Evolutionary conservation across 2,888 invertebrate species (phyloP), one percentile per base, ranked within the genome.

Genomic region (Magallana nippona): DNA sequence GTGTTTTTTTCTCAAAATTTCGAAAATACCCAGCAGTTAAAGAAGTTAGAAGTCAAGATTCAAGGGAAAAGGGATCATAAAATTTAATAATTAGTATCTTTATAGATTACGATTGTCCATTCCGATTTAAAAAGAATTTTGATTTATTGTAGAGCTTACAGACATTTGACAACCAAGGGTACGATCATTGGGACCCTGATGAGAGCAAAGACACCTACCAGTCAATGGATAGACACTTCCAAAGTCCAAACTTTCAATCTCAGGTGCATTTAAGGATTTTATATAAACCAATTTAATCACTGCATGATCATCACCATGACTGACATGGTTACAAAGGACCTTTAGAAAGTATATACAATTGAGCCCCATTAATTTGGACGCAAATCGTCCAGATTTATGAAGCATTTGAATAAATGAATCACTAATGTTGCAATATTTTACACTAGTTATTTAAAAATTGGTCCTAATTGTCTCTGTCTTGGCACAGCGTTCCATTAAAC

Each of bases 141-240:
- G 22, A 10, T 10, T 63, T 19, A 19, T 63, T 27, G 11, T 27
- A 71, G 71, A 71, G 32, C 27, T 71, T 71, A 71, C 71, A 71
- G 8, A 22, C 71, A 11, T 71, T 71, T 71, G 71, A 71, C 8
- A 71, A 71, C 71, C 27, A 27, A 15, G 71, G 71, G 15, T 71
- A 71, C 22, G 71, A 71, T 2, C 71, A 71, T 10, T 71, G 71
- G 71, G 71, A 71, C 19, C 71, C 71, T 22, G 22, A 22, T 13
- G 71, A 71, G 13, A 71, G 71, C 32, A 71, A 71, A 27, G 71
- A 27, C 0, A 71, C 71, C 22, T 71, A 71, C 1, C 27, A 22
- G 5, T 71, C 71, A 15, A 71, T 71, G 71, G 71, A 71, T 22
- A 71, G 27, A 71, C 71, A 71, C 32, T 71, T 71, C 71, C 71